Percentiles rank a stretch among this genome's conserved stretches.
These are phyloP conservation scores for Brachymystax lenok DNA, from an alignment of 2,797 vertebrate species.

Conservation along the genomic window DNA sequence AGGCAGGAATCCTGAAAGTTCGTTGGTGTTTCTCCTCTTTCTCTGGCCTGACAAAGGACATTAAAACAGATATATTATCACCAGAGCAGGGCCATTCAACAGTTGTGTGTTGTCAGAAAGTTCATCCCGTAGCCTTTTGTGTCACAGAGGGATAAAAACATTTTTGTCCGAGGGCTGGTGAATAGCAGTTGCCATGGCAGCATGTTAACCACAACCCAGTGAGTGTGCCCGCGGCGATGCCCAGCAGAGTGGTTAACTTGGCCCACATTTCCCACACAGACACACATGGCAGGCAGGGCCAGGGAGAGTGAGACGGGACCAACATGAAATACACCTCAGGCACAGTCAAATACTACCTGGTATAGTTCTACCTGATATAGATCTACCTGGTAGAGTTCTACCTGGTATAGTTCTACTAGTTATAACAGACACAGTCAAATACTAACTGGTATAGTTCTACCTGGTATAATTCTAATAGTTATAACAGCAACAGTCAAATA, in stretches of 20 bases:
- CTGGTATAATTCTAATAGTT: too few species aligned
- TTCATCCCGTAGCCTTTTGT: constrained; percentile 84
- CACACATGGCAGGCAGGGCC: too few species aligned
- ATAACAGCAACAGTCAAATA: too few species aligned
- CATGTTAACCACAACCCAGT: constrained; percentile 86
- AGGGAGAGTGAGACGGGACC: too few species aligned
- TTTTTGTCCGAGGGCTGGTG: constrained; percentile 79
- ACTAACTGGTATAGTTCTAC: too few species aligned
- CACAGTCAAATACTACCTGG: too few species aligned
- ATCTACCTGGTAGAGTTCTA: too few species aligned
- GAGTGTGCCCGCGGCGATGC: constrained; percentile 76
- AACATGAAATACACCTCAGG: too few species aligned
- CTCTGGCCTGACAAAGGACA: constrained; percentile 48
- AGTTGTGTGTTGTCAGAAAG: constrained; percentile 75
- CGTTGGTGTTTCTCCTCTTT: constrained; percentile 45
- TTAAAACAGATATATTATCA: constrained; percentile 66
- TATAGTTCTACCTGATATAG: too few species aligned
- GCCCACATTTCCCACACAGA: constrained; percentile 40
- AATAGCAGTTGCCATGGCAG: constrained; percentile 88
- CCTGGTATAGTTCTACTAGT: too few species aligned
- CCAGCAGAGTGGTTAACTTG: constrained; percentile 30
- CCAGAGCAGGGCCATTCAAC: constrained; percentile 65
- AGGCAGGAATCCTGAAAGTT: constrained; percentile 37
- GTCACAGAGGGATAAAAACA: constrained; percentile 86
- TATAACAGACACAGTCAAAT: too few species aligned